Evolutionary conservation across 2,888 invertebrate species (phyloP).

Genomic region (Stenoptilia bipunctidactyla): DNA sequence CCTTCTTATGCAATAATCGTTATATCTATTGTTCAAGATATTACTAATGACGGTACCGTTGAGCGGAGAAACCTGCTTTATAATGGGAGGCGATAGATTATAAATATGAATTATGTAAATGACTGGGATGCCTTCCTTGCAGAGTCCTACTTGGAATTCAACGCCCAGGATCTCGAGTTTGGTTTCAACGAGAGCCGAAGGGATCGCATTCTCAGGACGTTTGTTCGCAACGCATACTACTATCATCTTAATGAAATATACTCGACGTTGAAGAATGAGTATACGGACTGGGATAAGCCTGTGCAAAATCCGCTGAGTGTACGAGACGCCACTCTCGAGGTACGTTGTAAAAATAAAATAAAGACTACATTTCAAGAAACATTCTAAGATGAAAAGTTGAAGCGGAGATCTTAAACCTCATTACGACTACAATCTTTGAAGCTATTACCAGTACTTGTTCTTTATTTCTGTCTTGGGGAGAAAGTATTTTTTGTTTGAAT

Average conservation of each 20-base stretch:
- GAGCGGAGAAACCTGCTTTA: neutral
- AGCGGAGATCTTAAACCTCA: neutral
- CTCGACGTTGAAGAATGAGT: constrained; percentile 93
- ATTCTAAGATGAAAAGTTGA: neutral
- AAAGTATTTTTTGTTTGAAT: too few species aligned
- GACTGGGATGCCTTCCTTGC: constrained; percentile 48
- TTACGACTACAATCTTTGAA: neutral
- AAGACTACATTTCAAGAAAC: too few species aligned
- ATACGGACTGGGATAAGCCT: constrained; percentile 95
- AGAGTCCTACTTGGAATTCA: constrained; percentile 86
- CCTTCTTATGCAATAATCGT: neutral
- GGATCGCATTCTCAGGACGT: constrained; percentile 89
- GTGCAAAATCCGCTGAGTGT: constrained; percentile 89
- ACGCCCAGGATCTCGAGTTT: constrained; percentile 87
- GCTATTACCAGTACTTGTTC: neutral
- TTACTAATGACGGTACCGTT: neutral
- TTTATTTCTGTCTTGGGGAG: too few species aligned
- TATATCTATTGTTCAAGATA: constrained; percentile 1
- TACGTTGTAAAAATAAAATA: constrained; percentile 27
- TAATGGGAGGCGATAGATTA: constrained; percentile 5
- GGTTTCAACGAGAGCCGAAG: constrained; percentile 91
- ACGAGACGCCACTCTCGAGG: constrained; percentile 85
- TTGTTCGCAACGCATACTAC: constrained; percentile 93
- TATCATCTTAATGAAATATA: constrained; percentile 96
- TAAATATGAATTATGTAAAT: constrained; percentile 40